Evolutionary conservation across 2,797 vertebrate species (phyloP), one percentile per base, ranked within the genome.

Genomic region (Sebastes matsubarae): DNA sequence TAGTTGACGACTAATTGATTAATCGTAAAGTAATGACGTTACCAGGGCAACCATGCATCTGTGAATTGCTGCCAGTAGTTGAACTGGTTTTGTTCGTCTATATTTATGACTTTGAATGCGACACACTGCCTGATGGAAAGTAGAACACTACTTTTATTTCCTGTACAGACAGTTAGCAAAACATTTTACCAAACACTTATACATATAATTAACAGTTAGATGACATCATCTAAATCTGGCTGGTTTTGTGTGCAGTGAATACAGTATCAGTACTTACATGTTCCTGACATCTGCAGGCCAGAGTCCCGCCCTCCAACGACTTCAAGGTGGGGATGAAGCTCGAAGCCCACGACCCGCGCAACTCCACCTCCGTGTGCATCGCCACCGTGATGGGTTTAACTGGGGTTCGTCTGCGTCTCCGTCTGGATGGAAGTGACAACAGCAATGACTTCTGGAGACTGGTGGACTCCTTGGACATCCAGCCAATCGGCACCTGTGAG

Each of bases 321-420:
- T 99, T 99, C 94, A 97, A 98, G 94, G 95, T 97, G 77, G 97
- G 98, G 4, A 99, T 99, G 98, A 99, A 99, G 84, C 94, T 99
- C 71, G 98, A 99, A 92, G 98, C 97, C 22, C 96, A 82, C 0
- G 98, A 99, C 86, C 98, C 98, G 42, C 97, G 98, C 69, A 99
- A 98, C 30, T 91, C 96, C 82, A 97, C 97, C 77, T 99, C 98
- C 0, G 94, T 99, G 59, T 99, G 98, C 75, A 97, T 99, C 61
- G 98, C 98, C 72, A 99, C 97, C 0, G 97, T 99, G 27, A 96
- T 99, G 94, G 98, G 97, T 66, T 92, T 97, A 83, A 97, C 96
- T 0, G 98, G 98, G 22, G 96, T 96, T 46, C 96, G 98, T 46
- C 94, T 99, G 24, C 96, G 96, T n/a, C 93, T 99, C 77, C 95